Evolutionary conservation across 2,113 vertebrate genomes (phyloP).

Genomic region (Laticauda laticaudata): DNA sequence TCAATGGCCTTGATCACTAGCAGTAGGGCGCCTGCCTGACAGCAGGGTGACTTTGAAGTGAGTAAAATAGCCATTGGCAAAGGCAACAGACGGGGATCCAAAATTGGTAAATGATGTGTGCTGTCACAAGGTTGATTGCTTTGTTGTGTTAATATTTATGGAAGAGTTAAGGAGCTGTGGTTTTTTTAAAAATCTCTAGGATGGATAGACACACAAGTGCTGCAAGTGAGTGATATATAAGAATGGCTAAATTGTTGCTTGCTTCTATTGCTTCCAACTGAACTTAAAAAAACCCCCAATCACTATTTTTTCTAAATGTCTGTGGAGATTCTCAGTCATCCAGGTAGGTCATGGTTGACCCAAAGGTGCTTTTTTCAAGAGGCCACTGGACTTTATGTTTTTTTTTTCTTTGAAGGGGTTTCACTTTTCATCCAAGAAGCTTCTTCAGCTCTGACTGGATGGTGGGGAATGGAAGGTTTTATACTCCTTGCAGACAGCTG

Average conservation of each 20-base stretch:
- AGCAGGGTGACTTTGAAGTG: neutral
- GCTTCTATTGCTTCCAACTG: neutral
- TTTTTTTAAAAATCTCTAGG: neutral
- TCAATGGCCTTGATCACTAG: neutral
- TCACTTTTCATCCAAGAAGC: too few species aligned
- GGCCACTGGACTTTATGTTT: too few species aligned
- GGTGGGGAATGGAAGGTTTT: too few species aligned
- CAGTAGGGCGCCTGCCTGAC: neutral
- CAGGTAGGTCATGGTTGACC: too few species aligned
- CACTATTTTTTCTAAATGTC: too few species aligned
- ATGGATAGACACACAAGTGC: neutral
- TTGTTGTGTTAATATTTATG: neutral
- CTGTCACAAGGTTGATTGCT: neutral
- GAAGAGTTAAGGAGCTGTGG: neutral
- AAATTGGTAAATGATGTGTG: neutral
- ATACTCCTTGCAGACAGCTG: too few species aligned
- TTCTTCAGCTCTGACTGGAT: too few species aligned
- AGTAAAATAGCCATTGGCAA: neutral
- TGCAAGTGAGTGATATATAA: neutral
- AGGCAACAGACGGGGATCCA: neutral
- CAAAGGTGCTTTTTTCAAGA: too few species aligned
- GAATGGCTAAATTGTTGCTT: neutral
- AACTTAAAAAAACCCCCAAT: neutral
- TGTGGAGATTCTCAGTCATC: too few species aligned
- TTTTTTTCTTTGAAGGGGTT: too few species aligned